phyloP scores from a whole-genome alignment of 2,113 vertebrate genomes.

The Odocoileus virginianus region DNA sequence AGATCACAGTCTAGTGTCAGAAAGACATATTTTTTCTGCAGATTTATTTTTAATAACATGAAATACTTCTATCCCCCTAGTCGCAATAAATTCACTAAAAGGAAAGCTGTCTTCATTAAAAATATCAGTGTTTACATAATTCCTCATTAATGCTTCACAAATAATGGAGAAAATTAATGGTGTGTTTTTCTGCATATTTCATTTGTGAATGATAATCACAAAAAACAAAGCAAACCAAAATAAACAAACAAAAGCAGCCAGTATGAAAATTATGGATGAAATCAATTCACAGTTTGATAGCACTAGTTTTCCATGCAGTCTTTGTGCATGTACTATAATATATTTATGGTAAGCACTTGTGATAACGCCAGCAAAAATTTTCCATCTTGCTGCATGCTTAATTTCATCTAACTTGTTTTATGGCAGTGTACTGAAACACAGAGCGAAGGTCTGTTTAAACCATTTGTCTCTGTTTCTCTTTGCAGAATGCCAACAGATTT shows the following conservation, averaged over 20 bases:
- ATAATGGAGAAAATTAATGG: slow-evolving; percentile 67
- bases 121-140: slow-evolving; percentile 63
- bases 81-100: slow-evolving; percentile 43
- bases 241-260: slow-evolving; percentile 60
- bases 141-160: slow-evolving; percentile 61
- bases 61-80: slow-evolving; percentile 5
- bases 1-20: slow-evolving; percentile 19
- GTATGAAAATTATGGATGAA: slow-evolving; percentile 27
- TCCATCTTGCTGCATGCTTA: slow-evolving; percentile 72
- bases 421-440: slow-evolving; percentile 69
- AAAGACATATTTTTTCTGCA: background rate
- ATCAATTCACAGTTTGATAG: slow-evolving; percentile 57
- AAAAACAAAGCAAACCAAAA: slow-evolving; percentile 60
- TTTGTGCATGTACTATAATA: slow-evolving; percentile 53
- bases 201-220: slow-evolving; percentile 57
- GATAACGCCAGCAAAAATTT: slow-evolving; percentile 72
- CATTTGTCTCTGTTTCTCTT: slow-evolving; percentile 73
- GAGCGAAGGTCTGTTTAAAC: slow-evolving; percentile 60
- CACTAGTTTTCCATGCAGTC: slow-evolving; percentile 34
- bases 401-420: slow-evolving; percentile 73
- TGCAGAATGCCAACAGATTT: slow-evolving; percentile 71
- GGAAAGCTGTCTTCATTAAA: slow-evolving; percentile 61
- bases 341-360: slow-evolving; percentile 69
- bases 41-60: slow-evolving; percentile 53
- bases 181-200: slow-evolving; percentile 55